Percentiles rank a stretch among this genome's conserved stretches.
Evolutionary conservation across 2,888 invertebrate species (phyloP).

Genomic region (Pachycephus smyrnensis): DNA sequence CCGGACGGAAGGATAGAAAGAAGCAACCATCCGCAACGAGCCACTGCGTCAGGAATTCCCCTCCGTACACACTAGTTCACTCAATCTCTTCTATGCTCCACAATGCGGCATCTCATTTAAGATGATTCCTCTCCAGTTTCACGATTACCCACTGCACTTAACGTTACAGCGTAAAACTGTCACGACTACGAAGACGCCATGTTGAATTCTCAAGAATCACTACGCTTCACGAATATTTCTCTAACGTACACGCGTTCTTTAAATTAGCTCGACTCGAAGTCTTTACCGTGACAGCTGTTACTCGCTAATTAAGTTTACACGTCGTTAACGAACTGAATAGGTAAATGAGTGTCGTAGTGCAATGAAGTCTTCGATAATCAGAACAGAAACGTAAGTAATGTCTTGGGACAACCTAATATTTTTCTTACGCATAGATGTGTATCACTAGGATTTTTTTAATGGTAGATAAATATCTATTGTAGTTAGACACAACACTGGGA

Average conservation of each 20-base stretch:
- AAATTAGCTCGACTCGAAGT: not conserved
- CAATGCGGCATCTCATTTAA: not conserved
- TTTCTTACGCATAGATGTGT: not conserved
- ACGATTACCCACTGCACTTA: not conserved
- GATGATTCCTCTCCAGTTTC: not conserved
- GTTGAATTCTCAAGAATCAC: not conserved
- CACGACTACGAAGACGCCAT: not conserved
- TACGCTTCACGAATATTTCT: not conserved
- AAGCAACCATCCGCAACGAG: conserved; percentile 47
- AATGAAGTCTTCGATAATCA: not conserved
- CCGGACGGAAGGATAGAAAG: conserved; percentile 45
- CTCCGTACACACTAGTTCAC: not conserved
- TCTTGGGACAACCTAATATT: not conserved
- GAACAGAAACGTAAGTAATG: not conserved
- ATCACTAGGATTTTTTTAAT: not conserved
- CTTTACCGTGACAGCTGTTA: conserved; percentile 3
- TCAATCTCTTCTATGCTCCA: not conserved
- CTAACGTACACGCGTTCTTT: not conserved
- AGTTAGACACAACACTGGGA: conserved; percentile 29
- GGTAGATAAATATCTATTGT: conserved; percentile 19
- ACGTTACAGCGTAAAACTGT: not conserved
- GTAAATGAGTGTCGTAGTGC: not conserved
- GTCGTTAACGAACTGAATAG: conserved; percentile 14
- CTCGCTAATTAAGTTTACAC: conserved; percentile 53
- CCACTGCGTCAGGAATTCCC: not conserved